Percentiles rank a stretch among this genome's conserved stretches.
phyloP scores from a whole-genome alignment of 1,140 invertebrate genomes.

The Pogonognathellus flavescens region DNA sequence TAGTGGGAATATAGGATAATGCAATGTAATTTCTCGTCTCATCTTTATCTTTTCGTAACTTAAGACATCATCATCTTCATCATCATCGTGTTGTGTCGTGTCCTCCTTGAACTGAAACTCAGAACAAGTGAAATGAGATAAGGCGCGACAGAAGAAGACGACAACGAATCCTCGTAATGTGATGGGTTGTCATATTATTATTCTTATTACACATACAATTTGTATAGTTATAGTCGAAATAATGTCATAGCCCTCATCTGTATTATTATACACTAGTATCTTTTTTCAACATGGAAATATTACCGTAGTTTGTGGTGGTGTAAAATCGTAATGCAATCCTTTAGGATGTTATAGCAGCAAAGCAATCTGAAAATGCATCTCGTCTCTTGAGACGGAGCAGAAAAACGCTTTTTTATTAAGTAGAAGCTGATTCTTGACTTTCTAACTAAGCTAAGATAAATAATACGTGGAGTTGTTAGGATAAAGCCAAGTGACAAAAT shows the following conservation, averaged over 20 bases:
- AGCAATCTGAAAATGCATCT: neutral
- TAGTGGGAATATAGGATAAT: neutral
- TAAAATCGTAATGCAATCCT: neutral
- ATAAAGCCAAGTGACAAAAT: slow-evolving; percentile 1
- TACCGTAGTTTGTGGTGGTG: too few species aligned
- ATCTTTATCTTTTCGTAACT: neutral
- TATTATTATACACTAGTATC: too few species aligned
- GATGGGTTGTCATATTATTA: too few species aligned
- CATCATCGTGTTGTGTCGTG: too few species aligned
- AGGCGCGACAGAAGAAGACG: too few species aligned
- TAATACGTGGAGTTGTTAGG: neutral
- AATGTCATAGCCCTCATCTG: too few species aligned
- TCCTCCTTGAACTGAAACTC: slow-evolving; percentile 16
- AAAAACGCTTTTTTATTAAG: neutral
- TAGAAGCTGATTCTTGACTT: neutral
- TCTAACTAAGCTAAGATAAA: neutral
- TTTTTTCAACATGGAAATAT: too few species aligned
- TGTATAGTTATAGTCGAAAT: too few species aligned
- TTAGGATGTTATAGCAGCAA: neutral
- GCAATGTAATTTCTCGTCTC: neutral
- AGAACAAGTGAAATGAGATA: neutral
- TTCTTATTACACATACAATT: too few species aligned
- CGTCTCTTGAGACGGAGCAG: neutral
- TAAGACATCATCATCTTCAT: too few species aligned
- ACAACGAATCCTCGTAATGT: too few species aligned